Conservation (phyloP, 2,888 invertebrate genomes). For the Rhingia rostrata region DNA sequence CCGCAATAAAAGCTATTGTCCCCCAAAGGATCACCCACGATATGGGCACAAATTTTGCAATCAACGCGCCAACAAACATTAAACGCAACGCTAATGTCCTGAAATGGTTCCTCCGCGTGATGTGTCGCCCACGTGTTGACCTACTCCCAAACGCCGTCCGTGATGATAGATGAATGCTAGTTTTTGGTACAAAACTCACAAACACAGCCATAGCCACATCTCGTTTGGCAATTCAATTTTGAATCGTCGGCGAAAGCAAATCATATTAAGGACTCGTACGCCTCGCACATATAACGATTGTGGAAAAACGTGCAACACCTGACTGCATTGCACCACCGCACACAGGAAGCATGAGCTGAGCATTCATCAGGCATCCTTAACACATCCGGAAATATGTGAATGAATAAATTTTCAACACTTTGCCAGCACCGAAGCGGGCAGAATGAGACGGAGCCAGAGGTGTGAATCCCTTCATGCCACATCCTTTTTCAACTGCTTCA, state of each 20-base stretch:
- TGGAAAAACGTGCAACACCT: conserved; percentile 71
- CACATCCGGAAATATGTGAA: conserved; percentile 66
- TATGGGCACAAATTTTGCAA: neutral
- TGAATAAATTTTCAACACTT: conserved; percentile 63
- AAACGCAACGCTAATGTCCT: conserved; percentile 10
- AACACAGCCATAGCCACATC: conserved; percentile 21
- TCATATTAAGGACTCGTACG: conserved; percentile 50
- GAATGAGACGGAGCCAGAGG: neutral
- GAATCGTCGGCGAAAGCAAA: conserved; percentile 20
- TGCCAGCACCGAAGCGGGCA: neutral
- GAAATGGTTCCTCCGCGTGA: neutral
- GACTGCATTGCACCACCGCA: conserved; percentile 64
- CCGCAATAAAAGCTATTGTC: neutral
- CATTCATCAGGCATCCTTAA: conserved; percentile 63
- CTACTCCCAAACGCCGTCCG: conserved; percentile 19
- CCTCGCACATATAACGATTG: conserved; percentile 58
- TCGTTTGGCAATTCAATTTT: conserved; percentile 62
- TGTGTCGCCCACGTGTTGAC: conserved; percentile 23
- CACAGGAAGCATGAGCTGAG: conserved; percentile 11
- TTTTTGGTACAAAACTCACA: neutral
- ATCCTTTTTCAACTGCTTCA: neutral
- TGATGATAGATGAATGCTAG: conserved; percentile 36
- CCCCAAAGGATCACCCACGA: neutral
- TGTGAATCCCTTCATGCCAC: too few relatives aligned
- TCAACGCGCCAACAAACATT: neutral